A percentile compares a stretch with the other conserved stretches of the same genome.
These are phyloP conservation scores for Naja naja DNA, from an alignment of 2,113 vertebrate genomes.

Conservation along the genomic window DNA sequence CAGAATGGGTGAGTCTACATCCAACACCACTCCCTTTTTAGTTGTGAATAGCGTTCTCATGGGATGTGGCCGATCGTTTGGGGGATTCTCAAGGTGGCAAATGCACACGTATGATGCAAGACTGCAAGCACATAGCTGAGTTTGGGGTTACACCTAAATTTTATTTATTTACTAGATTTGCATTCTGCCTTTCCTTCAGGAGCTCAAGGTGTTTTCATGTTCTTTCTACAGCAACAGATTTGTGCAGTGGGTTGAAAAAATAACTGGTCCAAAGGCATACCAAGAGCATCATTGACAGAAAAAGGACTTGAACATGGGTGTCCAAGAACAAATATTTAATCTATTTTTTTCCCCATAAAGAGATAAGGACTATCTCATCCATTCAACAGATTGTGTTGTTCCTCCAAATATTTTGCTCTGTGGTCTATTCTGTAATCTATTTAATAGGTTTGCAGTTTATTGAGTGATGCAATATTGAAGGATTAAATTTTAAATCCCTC, in stretches of 20 bases:
- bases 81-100: slow-evolving; percentile 12
- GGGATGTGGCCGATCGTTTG: neutral
- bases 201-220: neutral
- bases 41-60: neutral
- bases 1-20: neutral
- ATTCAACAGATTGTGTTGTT: neutral
- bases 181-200: neutral
- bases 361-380: neutral
- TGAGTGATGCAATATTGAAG: neutral
- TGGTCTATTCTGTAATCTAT: neutral
- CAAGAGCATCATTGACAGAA: neutral
- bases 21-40: neutral
- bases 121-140: neutral
- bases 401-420: neutral
- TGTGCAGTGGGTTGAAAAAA: neutral
- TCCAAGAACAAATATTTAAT: neutral
- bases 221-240: neutral
- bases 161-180: neutral
- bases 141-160: neutral
- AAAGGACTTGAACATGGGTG: neutral
- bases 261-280: neutral
- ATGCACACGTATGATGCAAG: neutral
- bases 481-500: neutral
- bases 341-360: neutral
- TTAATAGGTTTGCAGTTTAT: neutral